Evolutionary conservation across 2,113 vertebrate species (phyloP).

Genomic region (Catharus minimus): DNA sequence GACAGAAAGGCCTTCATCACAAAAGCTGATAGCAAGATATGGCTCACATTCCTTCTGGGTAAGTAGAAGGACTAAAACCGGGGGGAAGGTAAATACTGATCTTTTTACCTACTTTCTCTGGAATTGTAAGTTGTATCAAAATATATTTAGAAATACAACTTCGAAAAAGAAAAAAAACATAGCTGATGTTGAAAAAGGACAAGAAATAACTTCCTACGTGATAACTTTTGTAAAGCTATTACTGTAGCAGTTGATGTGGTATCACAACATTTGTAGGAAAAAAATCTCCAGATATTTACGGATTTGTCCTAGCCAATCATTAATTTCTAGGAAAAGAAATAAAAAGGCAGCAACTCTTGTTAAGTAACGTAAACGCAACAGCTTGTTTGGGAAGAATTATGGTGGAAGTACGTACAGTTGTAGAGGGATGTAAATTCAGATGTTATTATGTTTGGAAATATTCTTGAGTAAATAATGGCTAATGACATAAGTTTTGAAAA

Average conservation of each 20-base stretch:
- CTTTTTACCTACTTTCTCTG: not conserved
- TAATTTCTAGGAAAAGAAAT: not conserved
- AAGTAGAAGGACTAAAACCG: not conserved
- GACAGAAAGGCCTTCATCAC: slow-evolving; percentile 1
- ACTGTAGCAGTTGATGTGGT: not conserved
- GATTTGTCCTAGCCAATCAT: not conserved
- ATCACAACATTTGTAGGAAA: not conserved
- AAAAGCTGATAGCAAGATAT: slow-evolving; percentile 49
- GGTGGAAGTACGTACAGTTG: not conserved
- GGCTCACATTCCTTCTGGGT: slow-evolving; percentile 63
- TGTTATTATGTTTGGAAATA: not conserved
- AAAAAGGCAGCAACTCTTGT: not conserved
- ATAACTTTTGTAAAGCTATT: not conserved
- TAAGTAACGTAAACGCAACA: not conserved
- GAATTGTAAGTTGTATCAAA: not conserved
- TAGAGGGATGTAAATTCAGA: not conserved
- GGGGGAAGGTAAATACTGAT: not conserved
- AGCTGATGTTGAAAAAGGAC: not conserved
- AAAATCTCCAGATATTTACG: not conserved
- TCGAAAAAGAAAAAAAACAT: not conserved
- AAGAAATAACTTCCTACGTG: not conserved
- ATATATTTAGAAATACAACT: not conserved
- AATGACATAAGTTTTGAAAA: not conserved
- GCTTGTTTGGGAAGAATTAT: not conserved
- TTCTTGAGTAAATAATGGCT: not conserved